Conservation (phyloP, 64 coral and sea anemone genomes). For the Pachyseris speciosa region DNA sequence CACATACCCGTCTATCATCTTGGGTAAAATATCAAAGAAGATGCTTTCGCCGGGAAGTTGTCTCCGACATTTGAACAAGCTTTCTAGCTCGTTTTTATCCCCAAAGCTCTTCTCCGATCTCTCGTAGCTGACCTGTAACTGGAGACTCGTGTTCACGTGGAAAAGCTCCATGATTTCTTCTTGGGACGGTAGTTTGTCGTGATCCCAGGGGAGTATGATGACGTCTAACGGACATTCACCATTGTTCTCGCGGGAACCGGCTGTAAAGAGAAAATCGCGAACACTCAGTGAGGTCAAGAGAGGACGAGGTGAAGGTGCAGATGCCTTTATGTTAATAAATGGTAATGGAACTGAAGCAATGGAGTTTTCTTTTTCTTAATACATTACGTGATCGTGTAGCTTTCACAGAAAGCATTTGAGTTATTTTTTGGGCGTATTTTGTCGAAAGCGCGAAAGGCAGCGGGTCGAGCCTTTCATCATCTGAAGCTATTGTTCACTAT, state of each 20-base stretch:
- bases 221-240: constrained; percentile 22
- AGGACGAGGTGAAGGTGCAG: too few relatives aligned
- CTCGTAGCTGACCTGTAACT: neutral
- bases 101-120: constrained; percentile 13
- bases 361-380: too few relatives aligned
- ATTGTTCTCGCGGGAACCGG: neutral
- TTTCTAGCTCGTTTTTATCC: constrained; percentile 10
- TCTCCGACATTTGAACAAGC: constrained; percentile 20
- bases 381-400: too few relatives aligned
- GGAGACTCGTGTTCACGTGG: constrained; percentile 24
- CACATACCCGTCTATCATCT: constrained; percentile 28
- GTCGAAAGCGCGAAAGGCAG: too few relatives aligned
- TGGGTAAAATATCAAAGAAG: constrained; percentile 24
- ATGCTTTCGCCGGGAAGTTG: constrained; percentile 10
- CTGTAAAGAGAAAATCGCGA: neutral
- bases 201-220: neutral
- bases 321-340: too few relatives aligned
- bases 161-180: constrained; percentile 33
- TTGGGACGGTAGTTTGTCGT: constrained; percentile 20
- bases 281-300: neutral
- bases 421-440: too few relatives aligned
- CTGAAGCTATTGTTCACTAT: too few relatives aligned
- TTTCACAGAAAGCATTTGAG: too few relatives aligned
- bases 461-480: too few relatives aligned
- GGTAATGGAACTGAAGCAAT: too few relatives aligned